These are phyloP conservation scores for Thryonomys swinderianus DNA, from an alignment of 2,113 vertebrate genomes.

Conservation along the genomic window DNA sequence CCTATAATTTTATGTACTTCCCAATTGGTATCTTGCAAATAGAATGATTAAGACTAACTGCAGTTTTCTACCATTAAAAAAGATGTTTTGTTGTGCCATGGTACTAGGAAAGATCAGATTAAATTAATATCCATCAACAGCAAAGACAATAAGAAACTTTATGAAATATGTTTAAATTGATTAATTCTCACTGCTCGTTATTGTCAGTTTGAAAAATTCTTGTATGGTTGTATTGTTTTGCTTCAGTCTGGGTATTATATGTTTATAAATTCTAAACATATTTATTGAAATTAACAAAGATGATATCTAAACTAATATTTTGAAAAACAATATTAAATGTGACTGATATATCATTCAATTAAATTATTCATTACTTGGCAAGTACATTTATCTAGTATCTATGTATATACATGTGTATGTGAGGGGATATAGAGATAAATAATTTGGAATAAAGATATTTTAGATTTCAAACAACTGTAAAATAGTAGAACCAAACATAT, in stretches of 20 bases:
- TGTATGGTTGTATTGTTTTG: not conserved
- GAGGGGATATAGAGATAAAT: not conserved
- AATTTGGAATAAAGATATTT: constrained; percentile 3
- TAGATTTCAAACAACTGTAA: not conserved
- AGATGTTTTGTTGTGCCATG: constrained; percentile 8
- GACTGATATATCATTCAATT: not conserved
- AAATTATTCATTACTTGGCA: not conserved
- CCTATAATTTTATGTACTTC: constrained; percentile 41
- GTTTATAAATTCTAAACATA: not conserved
- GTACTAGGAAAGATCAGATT: not conserved
- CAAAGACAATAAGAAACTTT: constrained; percentile 6
- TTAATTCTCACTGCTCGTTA: not conserved
- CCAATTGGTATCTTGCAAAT: not conserved
- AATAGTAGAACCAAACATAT: not conserved
- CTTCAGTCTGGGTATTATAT: not conserved
- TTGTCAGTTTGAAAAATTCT: not conserved
- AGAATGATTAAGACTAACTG: constrained; percentile 57
- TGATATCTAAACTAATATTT: not conserved
- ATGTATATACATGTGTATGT: not conserved
- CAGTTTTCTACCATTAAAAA: constrained; percentile 38
- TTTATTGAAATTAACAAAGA: constrained; percentile 2
- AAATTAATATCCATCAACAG: constrained; percentile 26
- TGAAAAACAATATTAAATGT: not conserved
- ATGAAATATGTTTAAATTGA: constrained; percentile 5
- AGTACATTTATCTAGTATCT: constrained; percentile 25